Base-by-base conservation (phyloP, 1,140 invertebrate species). In the Coptotermes formosanus region DNA sequence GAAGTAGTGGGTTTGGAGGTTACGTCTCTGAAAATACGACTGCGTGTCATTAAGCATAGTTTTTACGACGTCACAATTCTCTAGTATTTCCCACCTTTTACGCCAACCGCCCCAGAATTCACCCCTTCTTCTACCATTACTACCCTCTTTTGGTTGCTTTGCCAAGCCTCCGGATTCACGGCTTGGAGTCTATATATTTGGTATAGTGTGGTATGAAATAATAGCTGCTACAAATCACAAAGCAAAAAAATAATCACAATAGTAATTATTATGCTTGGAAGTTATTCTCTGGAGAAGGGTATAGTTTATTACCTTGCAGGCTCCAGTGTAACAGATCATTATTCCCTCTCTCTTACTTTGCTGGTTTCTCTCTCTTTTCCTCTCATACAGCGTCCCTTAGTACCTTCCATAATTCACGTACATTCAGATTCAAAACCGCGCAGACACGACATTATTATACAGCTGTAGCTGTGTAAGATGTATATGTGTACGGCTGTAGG, bases 161-260 rank as follows among this genome's bases (percentile, higher is more conserved):
- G 2, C 52, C 16, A 55, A 55, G 16, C 14, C 52, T 55, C 64
- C 64, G 64, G 64, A 69, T 69, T 69, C 64, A 69, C 64, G 64
- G 64, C 64, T 25, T 30, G 14, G 64, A n/a, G 25, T 69, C 64
- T n/a, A n/a, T 69, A 64, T 64, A 64, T 64, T 7, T 69, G 1
- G 64, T 69, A 69, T n/a, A 69, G 64, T 69, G 64, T 12, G 64
- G 3, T 69, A 69, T 69, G 64, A 69, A 69, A 69, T 69, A 69
- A n/a, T 69, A 69, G 64, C 64, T 3, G 12, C 64, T n/a, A 69
- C 64, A 69, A 69, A 69, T 69, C 64, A 69, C 64, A n/a, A n/a
- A 69, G 64, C n/a, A 69, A 69, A 69, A 69, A 69, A 69, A 69
- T 69, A 69, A 69, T 69, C 64, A 69, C 64, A 69, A 69, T 69